phyloP scores from a whole-genome alignment of 2,113 vertebrate genomes.

The Corvus hawaiiensis region DNA sequence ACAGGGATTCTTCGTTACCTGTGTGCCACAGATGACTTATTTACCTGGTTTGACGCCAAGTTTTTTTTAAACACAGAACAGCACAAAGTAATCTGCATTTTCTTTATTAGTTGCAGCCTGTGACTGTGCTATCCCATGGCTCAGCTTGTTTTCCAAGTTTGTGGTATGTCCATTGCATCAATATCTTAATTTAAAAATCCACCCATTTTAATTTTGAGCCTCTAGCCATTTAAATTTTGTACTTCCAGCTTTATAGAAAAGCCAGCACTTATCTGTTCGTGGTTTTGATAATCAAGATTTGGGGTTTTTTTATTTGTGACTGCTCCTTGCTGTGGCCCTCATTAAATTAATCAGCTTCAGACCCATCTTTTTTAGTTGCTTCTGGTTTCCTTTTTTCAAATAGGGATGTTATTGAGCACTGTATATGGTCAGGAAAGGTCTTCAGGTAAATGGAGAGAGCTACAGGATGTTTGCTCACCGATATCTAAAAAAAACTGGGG shows the following conservation, averaged over 20 bases:
- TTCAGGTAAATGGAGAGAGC: neutral
- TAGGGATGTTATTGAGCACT: neutral
- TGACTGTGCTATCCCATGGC: neutral
- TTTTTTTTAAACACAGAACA: neutral
- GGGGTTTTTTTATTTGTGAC: neutral
- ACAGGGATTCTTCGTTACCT: neutral
- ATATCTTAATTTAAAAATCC: neutral
- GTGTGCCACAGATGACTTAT: neutral
- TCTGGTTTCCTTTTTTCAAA: neutral
- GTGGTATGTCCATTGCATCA: neutral
- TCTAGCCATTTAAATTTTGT: neutral
- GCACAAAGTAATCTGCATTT: neutral
- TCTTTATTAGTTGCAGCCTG: neutral
- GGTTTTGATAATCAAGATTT: neutral
- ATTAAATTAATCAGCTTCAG: neutral
- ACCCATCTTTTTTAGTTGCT: neutral
- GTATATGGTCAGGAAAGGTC: neutral
- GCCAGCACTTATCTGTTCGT: neutral
- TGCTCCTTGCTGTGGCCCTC: neutral
- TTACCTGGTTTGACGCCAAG: neutral
- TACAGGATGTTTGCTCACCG: neutral
- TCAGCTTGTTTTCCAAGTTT: neutral
- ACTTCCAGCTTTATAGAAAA: neutral
- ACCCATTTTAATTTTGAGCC: neutral
- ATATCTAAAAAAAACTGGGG: neutral